Evolutionary conservation across 2,113 vertebrate genomes (phyloP).

Genomic region (Onychostruthus taczanowskii): DNA sequence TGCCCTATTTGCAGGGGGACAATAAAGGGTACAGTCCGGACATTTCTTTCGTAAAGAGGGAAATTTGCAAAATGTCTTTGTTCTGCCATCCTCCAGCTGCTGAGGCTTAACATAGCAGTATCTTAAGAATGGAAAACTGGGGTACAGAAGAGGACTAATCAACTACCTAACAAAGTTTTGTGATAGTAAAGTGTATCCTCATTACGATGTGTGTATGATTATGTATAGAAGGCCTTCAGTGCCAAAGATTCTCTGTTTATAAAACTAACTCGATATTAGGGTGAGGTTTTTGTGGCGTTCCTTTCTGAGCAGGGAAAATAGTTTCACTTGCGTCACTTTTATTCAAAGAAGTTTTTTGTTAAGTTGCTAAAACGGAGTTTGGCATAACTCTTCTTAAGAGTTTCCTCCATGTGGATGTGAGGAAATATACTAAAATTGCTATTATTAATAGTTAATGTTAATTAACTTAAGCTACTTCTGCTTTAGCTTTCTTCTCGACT

Average conservation of each 20-base stretch:
- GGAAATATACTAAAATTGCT: neutral
- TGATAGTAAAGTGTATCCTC: neutral
- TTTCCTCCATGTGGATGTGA: neutral
- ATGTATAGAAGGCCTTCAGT: neutral
- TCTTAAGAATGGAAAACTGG: neutral
- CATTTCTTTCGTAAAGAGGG: conserved; percentile 77
- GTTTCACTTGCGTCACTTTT: neutral
- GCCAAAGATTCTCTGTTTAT: neutral
- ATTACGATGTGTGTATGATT: neutral
- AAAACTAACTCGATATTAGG: neutral
- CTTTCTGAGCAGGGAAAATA: neutral
- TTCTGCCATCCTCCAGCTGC: neutral
- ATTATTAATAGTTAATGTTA: neutral
- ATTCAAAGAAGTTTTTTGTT: neutral
- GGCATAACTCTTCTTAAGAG: neutral
- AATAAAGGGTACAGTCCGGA: conserved; percentile 84
- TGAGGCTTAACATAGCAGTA: neutral
- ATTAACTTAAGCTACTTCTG: neutral
- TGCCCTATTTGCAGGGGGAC: conserved; percentile 85
- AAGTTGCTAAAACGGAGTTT: neutral
- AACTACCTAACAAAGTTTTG: neutral
- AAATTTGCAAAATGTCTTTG: neutral
- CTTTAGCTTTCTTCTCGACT: neutral
- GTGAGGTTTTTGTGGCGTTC: neutral
- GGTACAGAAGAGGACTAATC: neutral